These are phyloP conservation scores for Hippocampus abdominalis DNA, from an alignment of 2,113 vertebrate species.

Conservation along the genomic window DNA sequence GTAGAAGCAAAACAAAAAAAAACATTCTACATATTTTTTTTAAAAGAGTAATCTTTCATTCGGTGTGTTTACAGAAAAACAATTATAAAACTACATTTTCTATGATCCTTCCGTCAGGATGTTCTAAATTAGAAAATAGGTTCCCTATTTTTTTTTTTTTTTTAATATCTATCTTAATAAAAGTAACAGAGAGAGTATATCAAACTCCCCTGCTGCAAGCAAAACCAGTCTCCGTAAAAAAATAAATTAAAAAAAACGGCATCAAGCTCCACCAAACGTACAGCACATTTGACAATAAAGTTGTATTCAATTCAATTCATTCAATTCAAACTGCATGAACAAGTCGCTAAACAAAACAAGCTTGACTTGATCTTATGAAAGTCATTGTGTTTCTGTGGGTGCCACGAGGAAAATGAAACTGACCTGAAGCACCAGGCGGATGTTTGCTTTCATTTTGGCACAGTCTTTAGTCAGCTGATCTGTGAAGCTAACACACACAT, in stretches of 20 bases:
- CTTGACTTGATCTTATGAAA: not conserved
- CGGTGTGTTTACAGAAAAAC: no score
- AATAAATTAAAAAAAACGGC: not conserved
- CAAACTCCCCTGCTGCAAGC: not conserved
- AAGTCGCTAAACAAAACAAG: not conserved
- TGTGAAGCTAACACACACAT: slow-evolving; percentile 71
- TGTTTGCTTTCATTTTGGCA: slow-evolving; percentile 86
- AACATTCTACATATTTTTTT: no score
- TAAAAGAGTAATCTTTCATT: no score
- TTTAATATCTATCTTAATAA: no score
- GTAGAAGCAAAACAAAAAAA: no score
- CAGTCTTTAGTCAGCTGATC: slow-evolving; percentile 82
- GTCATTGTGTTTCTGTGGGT: not conserved
- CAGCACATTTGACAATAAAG: no score
- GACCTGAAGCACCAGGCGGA: slow-evolving; percentile 86
- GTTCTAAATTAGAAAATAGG: no score
- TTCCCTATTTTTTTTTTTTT: no score
- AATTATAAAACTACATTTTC: no score
- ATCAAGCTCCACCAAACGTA: not conserved
- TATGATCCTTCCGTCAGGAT: no score
- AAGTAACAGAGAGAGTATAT: no score
- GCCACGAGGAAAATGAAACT: slow-evolving; percentile 2
- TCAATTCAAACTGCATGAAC: not conserved
- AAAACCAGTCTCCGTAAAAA: not conserved
- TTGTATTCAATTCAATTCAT: no score